These are phyloP conservation scores for Silurus meridionalis DNA, from an alignment of 2,113 vertebrate genomes.

Conservation along the genomic window DNA sequence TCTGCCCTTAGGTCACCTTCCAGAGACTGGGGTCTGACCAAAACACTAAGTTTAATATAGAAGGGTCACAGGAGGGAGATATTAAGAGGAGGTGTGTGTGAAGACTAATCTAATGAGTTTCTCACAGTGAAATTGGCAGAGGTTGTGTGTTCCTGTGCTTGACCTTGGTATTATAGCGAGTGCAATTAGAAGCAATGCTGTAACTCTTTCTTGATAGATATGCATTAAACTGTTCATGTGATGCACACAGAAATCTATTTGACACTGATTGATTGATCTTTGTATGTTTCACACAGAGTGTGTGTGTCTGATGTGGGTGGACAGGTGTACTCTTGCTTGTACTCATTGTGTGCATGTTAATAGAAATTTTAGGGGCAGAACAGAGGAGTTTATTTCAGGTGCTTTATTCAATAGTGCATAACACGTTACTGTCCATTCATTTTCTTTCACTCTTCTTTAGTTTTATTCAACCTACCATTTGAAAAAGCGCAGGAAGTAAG, in stretches of 20 bases:
- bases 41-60: conserved; percentile 14
- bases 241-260: conserved; percentile 17
- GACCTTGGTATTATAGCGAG: conserved; percentile 44
- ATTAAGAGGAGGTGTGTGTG: conserved; percentile 1
- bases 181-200: conserved; percentile 43
- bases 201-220: conserved; percentile 46
- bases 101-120: conserved; percentile 6
- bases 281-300: conserved; percentile 18
- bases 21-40: not conserved
- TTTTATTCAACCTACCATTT: not conserved
- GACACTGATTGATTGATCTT: conserved; percentile 44
- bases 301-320: conserved; percentile 10
- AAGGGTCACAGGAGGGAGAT: not conserved
- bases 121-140: conserved; percentile 1
- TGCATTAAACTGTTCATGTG: conserved; percentile 13
- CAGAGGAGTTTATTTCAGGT: not conserved
- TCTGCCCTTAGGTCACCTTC: conserved; percentile 38
- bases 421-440: not conserved
- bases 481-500: not conserved
- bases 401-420: not conserved
- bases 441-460: not conserved
- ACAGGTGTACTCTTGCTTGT: conserved; percentile 17
- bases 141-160: conserved; percentile 27
- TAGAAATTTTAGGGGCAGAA: not conserved
- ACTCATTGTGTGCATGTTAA: conserved; percentile 26